Percentiles rank a stretch among this genome's conserved stretches.
Evolutionary conservation across 2,797 vertebrate genomes (phyloP).

Genomic region (Lepus oiostolus): DNA sequence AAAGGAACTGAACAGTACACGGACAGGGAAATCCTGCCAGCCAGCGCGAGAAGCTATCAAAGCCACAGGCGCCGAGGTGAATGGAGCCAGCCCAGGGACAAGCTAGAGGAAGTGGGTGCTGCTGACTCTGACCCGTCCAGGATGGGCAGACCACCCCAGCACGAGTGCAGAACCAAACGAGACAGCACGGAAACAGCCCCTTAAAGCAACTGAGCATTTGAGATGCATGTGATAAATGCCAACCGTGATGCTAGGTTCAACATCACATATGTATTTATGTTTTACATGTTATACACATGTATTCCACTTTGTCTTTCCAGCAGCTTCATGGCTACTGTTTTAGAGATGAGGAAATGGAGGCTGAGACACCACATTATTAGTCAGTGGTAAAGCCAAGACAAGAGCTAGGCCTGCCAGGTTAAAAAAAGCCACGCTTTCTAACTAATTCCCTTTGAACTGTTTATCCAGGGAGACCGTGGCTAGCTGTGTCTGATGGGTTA

Average conservation of each 20-base stretch:
- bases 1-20: not conserved
- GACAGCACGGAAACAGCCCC: not conserved
- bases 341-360: conserved; percentile 28
- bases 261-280: not conserved
- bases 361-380: not conserved
- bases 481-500: not conserved
- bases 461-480: not conserved
- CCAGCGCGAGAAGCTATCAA: not conserved
- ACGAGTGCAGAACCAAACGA: not conserved
- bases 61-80: not conserved
- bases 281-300: not conserved
- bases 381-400: not conserved
- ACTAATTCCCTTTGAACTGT: not conserved
- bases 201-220: not conserved
- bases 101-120: not conserved
- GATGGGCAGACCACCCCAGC: not conserved
- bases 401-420: not conserved
- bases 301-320: not conserved
- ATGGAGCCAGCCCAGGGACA: not conserved
- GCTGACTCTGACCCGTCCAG: not conserved
- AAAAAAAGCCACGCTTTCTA: not conserved
- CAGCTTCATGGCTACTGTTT: not conserved
- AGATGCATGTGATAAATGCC: not conserved
- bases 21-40: not conserved
- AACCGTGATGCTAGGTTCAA: not conserved